These are phyloP conservation scores for Nasalis larvatus DNA, from an alignment of 2,113 vertebrate species.

Conservation along the genomic window DNA sequence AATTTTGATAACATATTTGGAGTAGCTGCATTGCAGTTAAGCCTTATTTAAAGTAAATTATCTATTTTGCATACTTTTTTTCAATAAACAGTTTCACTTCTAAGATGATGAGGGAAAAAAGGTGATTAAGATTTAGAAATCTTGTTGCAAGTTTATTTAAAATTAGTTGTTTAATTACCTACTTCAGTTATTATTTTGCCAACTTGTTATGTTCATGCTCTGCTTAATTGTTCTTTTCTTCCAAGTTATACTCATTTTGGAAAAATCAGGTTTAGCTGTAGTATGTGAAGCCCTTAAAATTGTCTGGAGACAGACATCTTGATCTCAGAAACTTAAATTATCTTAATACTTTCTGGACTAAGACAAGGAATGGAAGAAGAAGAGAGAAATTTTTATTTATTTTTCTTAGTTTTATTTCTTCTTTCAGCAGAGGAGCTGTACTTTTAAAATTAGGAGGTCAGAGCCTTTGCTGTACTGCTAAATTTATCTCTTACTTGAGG, in stretches of 20 bases:
- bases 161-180: conserved; percentile 31
- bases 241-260: not conserved
- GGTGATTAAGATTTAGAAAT: not conserved
- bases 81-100: not conserved
- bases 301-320: not conserved
- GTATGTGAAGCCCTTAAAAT: not conserved
- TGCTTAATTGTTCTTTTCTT: conserved; percentile 47
- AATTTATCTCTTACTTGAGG: not conserved
- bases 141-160: not conserved
- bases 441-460: not conserved
- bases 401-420: not conserved
- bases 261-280: conserved; percentile 32
- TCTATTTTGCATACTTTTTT: not conserved
- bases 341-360: not conserved
- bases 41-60: not conserved
- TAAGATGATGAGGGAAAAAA: not conserved
- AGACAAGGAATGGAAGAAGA: not conserved
- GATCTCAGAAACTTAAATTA: conserved; percentile 1
- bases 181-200: conserved; percentile 24
- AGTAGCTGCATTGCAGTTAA: not conserved
- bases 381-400: not conserved
- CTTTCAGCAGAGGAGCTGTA: not conserved
- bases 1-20: not conserved
- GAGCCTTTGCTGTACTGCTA: not conserved
- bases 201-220: not conserved